Percentiles rank a stretch among this genome's conserved stretches.
phyloP scores from a whole-genome alignment of 2,797 vertebrate species.

The Lacerta agilis region DNA sequence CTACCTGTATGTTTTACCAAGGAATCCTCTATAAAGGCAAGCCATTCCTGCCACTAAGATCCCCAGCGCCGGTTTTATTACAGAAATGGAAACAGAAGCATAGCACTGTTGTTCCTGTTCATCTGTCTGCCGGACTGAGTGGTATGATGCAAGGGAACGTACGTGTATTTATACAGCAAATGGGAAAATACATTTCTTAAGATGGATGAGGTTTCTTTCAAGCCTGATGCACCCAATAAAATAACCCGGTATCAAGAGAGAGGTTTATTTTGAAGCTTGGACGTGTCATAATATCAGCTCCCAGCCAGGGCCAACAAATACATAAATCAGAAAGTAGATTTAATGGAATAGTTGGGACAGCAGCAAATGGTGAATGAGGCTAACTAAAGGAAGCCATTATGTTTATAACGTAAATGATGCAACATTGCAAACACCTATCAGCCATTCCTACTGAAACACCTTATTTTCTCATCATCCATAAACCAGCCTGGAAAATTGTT shows the following conservation, averaged over 20 bases:
- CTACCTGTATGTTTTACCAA: background rate
- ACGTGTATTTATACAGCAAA: constrained; percentile 76
- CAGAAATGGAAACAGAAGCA: constrained; percentile 70
- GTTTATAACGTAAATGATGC: background rate
- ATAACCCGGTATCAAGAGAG: constrained; percentile 73
- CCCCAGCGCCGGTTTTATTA: constrained; percentile 59
- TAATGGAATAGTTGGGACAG: constrained; percentile 67
- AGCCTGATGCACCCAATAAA: constrained; percentile 73
- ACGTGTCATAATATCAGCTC: constrained; percentile 70
- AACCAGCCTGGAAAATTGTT: too few relatives aligned
- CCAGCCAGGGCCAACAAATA: constrained; percentile 69
- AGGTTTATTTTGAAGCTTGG: constrained; percentile 78
- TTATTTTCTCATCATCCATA: background rate
- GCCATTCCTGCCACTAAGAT: constrained; percentile 51
- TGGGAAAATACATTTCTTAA: constrained; percentile 76
- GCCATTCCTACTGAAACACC: background rate
- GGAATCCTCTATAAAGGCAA: background rate
- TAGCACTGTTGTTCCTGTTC: constrained; percentile 65
- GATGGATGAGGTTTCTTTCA: constrained; percentile 76
- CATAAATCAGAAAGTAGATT: constrained; percentile 65
- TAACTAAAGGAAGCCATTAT: background rate
- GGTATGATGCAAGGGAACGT: constrained; percentile 72
- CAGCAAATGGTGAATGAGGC: background rate
- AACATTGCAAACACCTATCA: background rate
- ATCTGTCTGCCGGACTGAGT: constrained; percentile 62